phyloP scores from a whole-genome alignment of 1,140 invertebrate genomes.

The Xylocopa sonorina region DNA sequence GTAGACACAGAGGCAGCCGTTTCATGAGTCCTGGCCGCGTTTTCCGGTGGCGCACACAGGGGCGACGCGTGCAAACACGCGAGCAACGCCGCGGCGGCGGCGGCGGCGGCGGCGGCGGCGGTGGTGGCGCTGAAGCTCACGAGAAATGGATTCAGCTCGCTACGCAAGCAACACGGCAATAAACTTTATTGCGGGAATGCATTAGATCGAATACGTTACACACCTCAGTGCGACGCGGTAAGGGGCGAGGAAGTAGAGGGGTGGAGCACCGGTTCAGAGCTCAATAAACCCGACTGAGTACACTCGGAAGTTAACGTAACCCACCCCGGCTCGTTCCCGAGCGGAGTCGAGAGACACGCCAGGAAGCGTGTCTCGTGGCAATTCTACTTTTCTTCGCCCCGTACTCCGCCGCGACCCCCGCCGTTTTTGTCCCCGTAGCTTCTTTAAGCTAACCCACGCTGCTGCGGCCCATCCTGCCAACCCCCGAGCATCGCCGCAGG shows the following conservation, averaged over 20 bases:
- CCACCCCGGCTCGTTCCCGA: conserved; percentile 66
- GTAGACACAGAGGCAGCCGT: conserved; percentile 16
- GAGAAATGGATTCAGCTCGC: conserved; percentile 55
- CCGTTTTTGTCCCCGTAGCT: conserved; percentile 33
- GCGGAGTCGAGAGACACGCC: conserved; percentile 69
- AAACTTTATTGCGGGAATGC: conserved; percentile 77
- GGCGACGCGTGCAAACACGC: conserved; percentile 43
- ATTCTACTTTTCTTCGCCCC: conserved; percentile 71
- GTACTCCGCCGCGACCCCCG: conserved; percentile 14
- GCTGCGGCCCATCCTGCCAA: too few species aligned
- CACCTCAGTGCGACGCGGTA: conserved; percentile 30
- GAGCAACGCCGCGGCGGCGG: too few species aligned
- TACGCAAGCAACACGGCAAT: conserved; percentile 74
- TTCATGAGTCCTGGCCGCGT: conserved; percentile 51
- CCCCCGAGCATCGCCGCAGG: background rate
- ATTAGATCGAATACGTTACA: conserved; percentile 75
- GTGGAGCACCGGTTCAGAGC: conserved; percentile 57
- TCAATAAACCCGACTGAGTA: conserved; percentile 71
- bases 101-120: too few species aligned
- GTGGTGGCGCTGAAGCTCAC: conserved; percentile 41
- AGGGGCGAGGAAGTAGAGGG: background rate
- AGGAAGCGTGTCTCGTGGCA: conserved; percentile 77
- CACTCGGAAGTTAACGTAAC: conserved; percentile 74
- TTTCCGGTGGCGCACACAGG: conserved; percentile 24
- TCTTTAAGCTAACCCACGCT: conserved; percentile 37